Conservation (phyloP, 2,113 vertebrate genomes). For the Redunca redunca region DNA sequence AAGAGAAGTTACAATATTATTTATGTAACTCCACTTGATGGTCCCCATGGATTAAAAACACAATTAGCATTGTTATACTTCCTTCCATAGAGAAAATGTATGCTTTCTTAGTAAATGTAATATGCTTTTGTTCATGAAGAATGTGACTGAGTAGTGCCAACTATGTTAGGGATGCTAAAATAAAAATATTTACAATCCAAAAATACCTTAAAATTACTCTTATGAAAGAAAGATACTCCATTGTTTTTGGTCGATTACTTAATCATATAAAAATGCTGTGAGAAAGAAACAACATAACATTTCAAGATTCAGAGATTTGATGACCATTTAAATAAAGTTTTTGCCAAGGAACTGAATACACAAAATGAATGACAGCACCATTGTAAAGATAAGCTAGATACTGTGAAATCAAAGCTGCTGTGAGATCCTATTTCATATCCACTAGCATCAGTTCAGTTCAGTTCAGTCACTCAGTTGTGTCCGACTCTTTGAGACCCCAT, state of each 20-base stretch:
- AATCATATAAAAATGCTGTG: not conserved
- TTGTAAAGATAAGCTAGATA: not conserved
- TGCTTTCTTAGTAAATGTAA: conserved; percentile 61
- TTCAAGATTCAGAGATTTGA: conserved; percentile 27
- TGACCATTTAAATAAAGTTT: conserved; percentile 24
- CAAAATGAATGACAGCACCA: not conserved
- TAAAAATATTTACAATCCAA: conserved; percentile 77
- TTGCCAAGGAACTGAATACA: not conserved
- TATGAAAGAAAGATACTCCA: conserved; percentile 54
- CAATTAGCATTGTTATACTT: conserved; percentile 65
- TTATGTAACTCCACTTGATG: conserved; percentile 36
- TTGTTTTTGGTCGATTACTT: conserved; percentile 46
- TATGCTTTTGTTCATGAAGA: conserved; percentile 78
- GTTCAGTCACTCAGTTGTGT: no score
- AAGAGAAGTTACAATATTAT: conserved; percentile 32
- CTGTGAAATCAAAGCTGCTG: not conserved
- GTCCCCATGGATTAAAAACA: conserved; percentile 56
- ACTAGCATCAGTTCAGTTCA: not conserved
- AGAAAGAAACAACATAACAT: conserved; percentile 18
- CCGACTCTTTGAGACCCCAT: no score
- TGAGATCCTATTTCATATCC: not conserved
- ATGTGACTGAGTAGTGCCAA: conserved; percentile 67
- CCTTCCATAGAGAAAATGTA: conserved; percentile 67
- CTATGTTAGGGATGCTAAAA: conserved; percentile 69
- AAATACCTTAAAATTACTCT: conserved; percentile 71